These are phyloP conservation scores for Lasioglossum vierecki DNA, from an alignment of 2,888 invertebrate genomes.

Conservation along the genomic window DNA sequence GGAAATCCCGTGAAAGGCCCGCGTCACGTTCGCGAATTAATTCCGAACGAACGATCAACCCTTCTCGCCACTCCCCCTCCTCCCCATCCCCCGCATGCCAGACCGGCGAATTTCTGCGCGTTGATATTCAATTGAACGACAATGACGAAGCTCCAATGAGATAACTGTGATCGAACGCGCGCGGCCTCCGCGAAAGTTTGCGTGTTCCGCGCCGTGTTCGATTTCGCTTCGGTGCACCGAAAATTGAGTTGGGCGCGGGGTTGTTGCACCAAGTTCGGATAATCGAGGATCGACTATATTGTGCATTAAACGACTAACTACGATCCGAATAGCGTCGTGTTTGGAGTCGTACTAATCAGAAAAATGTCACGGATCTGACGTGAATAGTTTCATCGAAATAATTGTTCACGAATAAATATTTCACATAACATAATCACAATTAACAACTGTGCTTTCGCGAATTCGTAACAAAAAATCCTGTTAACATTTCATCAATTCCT, in stretches of 20 bases:
- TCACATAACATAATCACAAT: too few species aligned
- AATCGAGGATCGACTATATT: too few species aligned
- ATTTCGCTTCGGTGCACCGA: not conserved
- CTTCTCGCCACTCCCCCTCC: not conserved
- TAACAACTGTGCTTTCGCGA: too few species aligned
- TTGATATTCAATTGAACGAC: slow-evolving; percentile 25
- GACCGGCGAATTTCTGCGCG: slow-evolving; percentile 30
- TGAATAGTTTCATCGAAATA: too few species aligned
- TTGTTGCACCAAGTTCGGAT: too few species aligned
- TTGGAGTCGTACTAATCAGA: too few species aligned
- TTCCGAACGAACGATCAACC: slow-evolving; percentile 7
- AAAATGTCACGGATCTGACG: too few species aligned
- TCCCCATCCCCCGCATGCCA: not conserved
- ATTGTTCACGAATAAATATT: too few species aligned
- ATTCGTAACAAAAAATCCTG: too few species aligned
- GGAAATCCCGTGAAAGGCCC: slow-evolving; percentile 41
- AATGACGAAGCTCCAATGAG: slow-evolving; percentile 26
- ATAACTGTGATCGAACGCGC: slow-evolving; percentile 20
- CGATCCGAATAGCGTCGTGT: too few species aligned
- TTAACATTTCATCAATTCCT: too few species aligned
- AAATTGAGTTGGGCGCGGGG: not conserved
- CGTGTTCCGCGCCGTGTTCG: not conserved
- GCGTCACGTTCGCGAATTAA: slow-evolving; percentile 40
- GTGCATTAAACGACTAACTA: too few species aligned
- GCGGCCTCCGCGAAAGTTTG: slow-evolving; percentile 19